These are phyloP conservation scores for Mirza zaza DNA, from an alignment of 2,113 vertebrate species.

Conservation along the genomic window DNA sequence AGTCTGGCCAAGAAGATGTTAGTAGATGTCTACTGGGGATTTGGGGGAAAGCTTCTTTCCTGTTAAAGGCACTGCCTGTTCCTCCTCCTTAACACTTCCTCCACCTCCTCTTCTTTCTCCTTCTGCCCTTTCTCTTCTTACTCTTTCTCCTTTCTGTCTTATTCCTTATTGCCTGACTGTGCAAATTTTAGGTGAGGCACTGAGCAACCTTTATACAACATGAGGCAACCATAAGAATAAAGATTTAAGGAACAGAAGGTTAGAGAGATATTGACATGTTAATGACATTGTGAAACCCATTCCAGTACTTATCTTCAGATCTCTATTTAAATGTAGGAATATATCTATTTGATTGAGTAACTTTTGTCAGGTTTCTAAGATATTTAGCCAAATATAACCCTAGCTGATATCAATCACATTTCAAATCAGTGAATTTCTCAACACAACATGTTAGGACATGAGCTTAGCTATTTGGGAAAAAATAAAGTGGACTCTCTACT, in stretches of 20 bases:
- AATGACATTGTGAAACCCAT: neutral
- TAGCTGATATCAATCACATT: conserved; percentile 13
- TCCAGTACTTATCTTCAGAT: neutral
- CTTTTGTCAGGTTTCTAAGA: neutral
- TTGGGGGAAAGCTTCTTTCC: neutral
- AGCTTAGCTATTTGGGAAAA: neutral
- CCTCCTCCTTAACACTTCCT: neutral
- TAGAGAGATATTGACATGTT: neutral
- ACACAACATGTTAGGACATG: neutral
- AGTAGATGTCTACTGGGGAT: neutral
- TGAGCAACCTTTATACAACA: neutral
- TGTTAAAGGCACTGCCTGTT: neutral
- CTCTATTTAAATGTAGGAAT: neutral
- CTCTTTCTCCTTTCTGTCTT: neutral
- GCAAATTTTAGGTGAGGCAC: neutral
- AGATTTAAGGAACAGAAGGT: neutral
- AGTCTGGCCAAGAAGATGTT: neutral
- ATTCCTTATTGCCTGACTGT: neutral
- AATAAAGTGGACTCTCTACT: neutral
- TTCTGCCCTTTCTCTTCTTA: neutral
- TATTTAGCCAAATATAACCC: neutral
- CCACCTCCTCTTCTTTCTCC: neutral
- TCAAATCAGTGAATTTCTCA: conserved; percentile 26
- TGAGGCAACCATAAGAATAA: neutral
- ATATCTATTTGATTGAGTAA: neutral